These are phyloP conservation scores for Tarsius wallacei DNA, from an alignment of 2,797 vertebrate species.

Conservation along the genomic window DNA sequence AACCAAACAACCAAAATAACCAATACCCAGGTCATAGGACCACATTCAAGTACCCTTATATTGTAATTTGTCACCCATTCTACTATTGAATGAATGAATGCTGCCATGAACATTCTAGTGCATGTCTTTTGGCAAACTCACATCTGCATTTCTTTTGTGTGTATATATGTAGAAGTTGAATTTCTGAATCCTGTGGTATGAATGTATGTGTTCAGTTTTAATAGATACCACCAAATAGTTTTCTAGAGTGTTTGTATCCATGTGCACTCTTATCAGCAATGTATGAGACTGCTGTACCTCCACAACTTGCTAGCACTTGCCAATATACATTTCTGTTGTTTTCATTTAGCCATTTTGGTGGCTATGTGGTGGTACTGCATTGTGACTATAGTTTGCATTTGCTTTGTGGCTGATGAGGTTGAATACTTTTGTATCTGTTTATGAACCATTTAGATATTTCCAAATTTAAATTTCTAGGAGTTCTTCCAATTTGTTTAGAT, in stretches of 20 bases:
- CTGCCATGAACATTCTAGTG: background rate
- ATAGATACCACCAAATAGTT: background rate
- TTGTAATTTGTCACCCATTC: background rate
- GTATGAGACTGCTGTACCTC: background rate
- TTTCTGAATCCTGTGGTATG: background rate
- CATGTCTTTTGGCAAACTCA: background rate
- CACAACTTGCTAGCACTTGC: rapidly evolving
- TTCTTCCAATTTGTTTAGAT: background rate
- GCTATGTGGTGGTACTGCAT: rapidly evolving
- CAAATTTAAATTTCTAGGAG: background rate
- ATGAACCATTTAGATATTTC: background rate
- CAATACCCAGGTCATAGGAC: background rate
- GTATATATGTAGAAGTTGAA: background rate
- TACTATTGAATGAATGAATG: background rate
- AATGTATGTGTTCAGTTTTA: background rate
- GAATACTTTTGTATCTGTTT: background rate
- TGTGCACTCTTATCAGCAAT: background rate
- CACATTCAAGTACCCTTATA: background rate
- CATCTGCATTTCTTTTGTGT: background rate
- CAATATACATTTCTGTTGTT: background rate
- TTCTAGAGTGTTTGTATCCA: background rate
- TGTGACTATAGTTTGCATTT: background rate
- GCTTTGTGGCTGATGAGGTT: background rate
- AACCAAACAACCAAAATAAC: background rate
- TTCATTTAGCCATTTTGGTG: background rate